Evolutionary conservation across 2,113 vertebrate genomes (phyloP).

Genomic region (Callocephalon fimbriatum): DNA sequence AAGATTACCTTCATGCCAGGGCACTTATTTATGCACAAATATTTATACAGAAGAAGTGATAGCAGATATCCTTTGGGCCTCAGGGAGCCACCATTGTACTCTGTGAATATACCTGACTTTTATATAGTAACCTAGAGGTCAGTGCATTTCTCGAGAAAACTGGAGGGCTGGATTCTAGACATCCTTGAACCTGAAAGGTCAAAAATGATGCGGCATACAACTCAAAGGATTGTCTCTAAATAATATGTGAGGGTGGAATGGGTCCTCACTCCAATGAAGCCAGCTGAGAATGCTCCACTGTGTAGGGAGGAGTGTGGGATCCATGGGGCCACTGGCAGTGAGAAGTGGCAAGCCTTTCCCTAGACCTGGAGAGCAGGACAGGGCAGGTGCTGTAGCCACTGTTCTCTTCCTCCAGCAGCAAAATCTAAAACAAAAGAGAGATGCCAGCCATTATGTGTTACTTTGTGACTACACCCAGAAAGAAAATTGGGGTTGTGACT

Average conservation of each 20-base stretch:
- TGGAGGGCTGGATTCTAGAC: neutral
- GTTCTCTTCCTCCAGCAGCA: neutral
- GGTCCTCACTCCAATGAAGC: neutral
- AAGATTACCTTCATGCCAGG: neutral
- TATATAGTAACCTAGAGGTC: neutral
- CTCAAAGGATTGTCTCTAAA: neutral
- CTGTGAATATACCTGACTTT: neutral
- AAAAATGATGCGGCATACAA: neutral
- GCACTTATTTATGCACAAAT: neutral
- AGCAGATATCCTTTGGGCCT: neutral
- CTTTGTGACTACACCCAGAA: neutral
- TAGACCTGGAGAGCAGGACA: neutral
- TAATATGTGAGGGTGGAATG: fast-evolving
- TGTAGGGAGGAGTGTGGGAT: neutral
- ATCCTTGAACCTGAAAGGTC: neutral
- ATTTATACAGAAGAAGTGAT: neutral
- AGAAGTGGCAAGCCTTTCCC: neutral
- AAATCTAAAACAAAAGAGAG: neutral
- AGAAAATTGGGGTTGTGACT: neutral
- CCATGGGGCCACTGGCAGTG: neutral
- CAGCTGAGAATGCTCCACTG: neutral
- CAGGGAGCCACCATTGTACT: neutral
- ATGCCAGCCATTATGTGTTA: neutral
- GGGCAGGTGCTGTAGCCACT: neutral
- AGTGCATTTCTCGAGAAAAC: neutral